These are phyloP conservation scores for Ibycter americanus DNA, from an alignment of 2,797 vertebrate genomes.

Conservation along the genomic window DNA sequence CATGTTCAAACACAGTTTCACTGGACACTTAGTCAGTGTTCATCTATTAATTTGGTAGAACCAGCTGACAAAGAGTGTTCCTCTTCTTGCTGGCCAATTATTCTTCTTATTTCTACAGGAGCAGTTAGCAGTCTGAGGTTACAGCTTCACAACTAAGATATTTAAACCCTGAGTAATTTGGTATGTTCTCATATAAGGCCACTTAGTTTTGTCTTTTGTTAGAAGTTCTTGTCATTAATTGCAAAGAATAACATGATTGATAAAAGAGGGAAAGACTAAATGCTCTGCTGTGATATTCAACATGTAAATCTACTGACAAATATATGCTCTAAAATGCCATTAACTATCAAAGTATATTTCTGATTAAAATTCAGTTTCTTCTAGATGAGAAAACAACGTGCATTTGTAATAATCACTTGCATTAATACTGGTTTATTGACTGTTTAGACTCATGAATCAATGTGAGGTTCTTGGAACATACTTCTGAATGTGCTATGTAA, in stretches of 20 bases:
- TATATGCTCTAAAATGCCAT: neutral
- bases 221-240: neutral
- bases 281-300: neutral
- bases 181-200: neutral
- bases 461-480: neutral
- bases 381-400: neutral
- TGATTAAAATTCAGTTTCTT: neutral
- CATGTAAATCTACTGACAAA: neutral
- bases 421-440: neutral
- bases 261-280: neutral
- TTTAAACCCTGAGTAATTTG: neutral
- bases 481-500: neutral
- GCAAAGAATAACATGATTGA: neutral
- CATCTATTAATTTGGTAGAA: neutral
- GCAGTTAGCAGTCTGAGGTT: neutral
- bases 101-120: neutral
- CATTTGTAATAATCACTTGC: neutral
- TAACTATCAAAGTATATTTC: neutral
- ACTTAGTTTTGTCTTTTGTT: neutral
- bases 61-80: neutral
- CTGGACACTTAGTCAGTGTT: neutral
- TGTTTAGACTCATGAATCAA: neutral
- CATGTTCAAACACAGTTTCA: neutral
- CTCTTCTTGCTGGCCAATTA: neutral
- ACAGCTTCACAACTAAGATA: neutral